phyloP scores from a whole-genome alignment of 2,113 vertebrate genomes.

The Poeciliopsis turrubarensis region DNA sequence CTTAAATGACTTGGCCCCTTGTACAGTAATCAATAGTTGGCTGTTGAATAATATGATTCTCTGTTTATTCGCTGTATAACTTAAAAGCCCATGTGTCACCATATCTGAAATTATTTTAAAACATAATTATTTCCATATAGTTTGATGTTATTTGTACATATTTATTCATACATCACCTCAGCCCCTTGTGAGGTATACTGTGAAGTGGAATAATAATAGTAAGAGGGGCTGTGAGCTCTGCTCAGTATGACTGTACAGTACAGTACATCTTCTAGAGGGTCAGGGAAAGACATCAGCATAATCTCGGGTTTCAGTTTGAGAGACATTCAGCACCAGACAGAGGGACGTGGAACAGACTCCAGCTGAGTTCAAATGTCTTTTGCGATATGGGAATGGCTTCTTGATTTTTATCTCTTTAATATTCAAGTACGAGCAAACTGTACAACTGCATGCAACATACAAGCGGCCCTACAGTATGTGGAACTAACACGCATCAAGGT shows the following conservation, averaged over 20 bases:
- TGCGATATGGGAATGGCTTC: conserved; percentile 96
- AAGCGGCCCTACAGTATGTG: conserved; percentile 93
- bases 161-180: conserved; percentile 86
- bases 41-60: conserved; percentile 81
- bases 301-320: conserved; percentile 75
- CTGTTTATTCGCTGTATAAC: conserved; percentile 62
- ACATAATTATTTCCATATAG: conserved; percentile 67
- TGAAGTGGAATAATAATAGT: conserved; percentile 87
- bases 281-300: conserved; percentile 81
- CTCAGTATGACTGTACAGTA: conserved; percentile 83
- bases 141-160: conserved; percentile 85
- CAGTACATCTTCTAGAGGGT: conserved; percentile 87
- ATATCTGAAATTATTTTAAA: conserved; percentile 64
- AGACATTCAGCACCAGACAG: conserved; percentile 92
- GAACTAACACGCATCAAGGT: conserved; percentile 93
- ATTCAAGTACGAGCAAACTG: conserved; percentile 98
- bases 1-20: conserved; percentile 82
- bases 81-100: conserved; percentile 38
- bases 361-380: conserved; percentile 85
- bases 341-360: conserved; percentile 81
- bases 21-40: conserved; percentile 86
- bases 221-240: conserved; percentile 82
- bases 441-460: conserved; percentile 99
- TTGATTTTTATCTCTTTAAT: conserved; percentile 90
- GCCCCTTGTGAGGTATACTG: conserved; percentile 86